A percentile compares a stretch with the other conserved stretches of the same genome.
phyloP scores from a whole-genome alignment of 2,888 invertebrate species.

The Limenitis camilla region DNA sequence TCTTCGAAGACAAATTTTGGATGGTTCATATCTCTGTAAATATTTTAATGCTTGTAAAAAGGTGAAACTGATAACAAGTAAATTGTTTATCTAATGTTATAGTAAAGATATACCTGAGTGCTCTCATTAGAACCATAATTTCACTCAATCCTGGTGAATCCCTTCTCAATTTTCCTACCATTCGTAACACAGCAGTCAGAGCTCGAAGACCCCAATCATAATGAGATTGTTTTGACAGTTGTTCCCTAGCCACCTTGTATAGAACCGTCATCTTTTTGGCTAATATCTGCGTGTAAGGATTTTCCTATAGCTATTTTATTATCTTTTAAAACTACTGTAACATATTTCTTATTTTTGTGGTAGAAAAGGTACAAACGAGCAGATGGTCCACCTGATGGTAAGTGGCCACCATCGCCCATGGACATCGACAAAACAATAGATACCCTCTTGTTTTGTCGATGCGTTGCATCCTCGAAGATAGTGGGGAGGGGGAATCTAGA shows the following conservation, averaged over 20 bases:
- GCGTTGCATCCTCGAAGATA: too few relatives aligned
- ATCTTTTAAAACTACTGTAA: too few relatives aligned
- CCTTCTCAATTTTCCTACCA: slow-evolving; percentile 91
- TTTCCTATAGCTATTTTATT: too few relatives aligned
- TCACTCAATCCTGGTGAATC: slow-evolving; percentile 86
- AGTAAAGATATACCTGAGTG: slow-evolving; percentile 70
- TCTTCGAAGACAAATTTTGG: slow-evolving; percentile 96
- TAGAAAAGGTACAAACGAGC: too few relatives aligned
- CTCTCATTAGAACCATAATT: slow-evolving; percentile 91
- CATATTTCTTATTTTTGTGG: too few relatives aligned
- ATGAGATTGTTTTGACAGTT: slow-evolving; percentile 93
- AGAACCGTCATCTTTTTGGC: slow-evolving; percentile 96
- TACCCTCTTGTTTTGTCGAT: too few relatives aligned
- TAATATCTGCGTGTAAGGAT: slow-evolving; percentile 59
- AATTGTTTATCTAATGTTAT: background rate
- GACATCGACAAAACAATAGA: too few relatives aligned
- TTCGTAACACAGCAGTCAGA: slow-evolving; percentile 91
- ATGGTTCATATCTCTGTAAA: slow-evolving; percentile 87
- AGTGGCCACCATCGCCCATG: too few relatives aligned
- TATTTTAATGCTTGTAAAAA: background rate
- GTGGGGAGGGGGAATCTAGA: too few relatives aligned
- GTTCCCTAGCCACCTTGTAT: slow-evolving; percentile 89
- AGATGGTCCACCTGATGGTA: too few relatives aligned
- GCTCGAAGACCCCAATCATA: slow-evolving; percentile 96
- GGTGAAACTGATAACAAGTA: too few relatives aligned